Evolutionary conservation across 2,888 invertebrate genomes (phyloP), one percentile per base, ranked within the genome.

Genomic region (Ichneumoninae sp.): DNA sequence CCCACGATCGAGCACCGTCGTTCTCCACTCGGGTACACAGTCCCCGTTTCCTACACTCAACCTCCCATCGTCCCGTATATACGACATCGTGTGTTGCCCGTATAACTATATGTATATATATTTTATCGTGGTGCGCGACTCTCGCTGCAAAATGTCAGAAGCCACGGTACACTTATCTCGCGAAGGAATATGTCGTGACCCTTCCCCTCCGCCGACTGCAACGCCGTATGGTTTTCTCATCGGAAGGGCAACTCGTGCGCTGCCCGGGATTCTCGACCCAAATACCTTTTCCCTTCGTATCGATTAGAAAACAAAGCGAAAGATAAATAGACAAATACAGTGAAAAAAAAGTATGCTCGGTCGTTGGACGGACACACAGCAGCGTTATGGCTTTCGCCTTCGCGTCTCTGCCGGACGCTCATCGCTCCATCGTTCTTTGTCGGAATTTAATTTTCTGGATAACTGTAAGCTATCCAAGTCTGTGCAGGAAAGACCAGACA

Each of bases 101-200:
- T 63, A 30, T 60, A 7, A 30, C 16, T 10, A 57, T 63, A 2
- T 79, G 33, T 81, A 52, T 54, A 16, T 66, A 19, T 60, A 52
- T 63, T 74, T 78, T 80, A 76, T 84, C 73, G 74, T 19, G 76
- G 69, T 52, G 76, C 70, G 69, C 54, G 54, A 54, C 22, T 71
- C 71, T 74, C 47, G 74, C 69, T 81, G 84, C 33, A 78, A 81
- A 84, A 84, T 81, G 84, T 84, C 81, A 84, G 81, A 78, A 84
- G 78, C 73, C 78, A 81, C 78, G 74, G 81, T 84, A 74, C 81
- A 84, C 81, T 81, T 81, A 84, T 81, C 81, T 78, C 78, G 74
- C 54, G 33, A 69, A 78, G 78, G 74, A 78, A 84, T 84, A 84
- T 76, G 82, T 76, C 85, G 82, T 82, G 82, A 85, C 79, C 82